Evolutionary conservation across 2,113 vertebrate species (phyloP).

Genomic region (Pseudorhombus dupliciocellatus): DNA sequence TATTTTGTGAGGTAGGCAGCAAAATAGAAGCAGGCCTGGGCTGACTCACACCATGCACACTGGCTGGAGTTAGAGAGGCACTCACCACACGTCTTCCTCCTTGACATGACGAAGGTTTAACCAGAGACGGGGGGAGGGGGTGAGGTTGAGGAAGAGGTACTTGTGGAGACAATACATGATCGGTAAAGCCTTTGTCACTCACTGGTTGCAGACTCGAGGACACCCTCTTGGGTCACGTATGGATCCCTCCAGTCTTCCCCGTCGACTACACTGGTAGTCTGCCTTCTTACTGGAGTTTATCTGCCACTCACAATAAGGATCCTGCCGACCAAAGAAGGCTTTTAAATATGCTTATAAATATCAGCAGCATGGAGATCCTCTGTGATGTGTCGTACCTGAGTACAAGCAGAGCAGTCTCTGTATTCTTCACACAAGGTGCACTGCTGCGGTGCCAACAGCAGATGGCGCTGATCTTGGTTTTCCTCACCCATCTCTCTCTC

Average conservation of each 20-base stretch:
- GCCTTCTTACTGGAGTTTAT: conserved; percentile 90
- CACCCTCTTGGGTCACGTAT: conserved; percentile 84
- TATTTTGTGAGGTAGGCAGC: conserved; percentile 93
- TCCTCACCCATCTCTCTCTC: conserved; percentile 58
- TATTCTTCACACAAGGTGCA: conserved; percentile 91
- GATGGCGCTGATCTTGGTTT: conserved; percentile 71
- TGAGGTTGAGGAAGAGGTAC: neutral
- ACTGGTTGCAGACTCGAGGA: conserved; percentile 90
- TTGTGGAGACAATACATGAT: neutral
- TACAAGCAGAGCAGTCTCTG: conserved; percentile 89
- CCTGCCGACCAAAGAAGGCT: conserved; percentile 71
- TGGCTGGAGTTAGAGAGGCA: conserved; percentile 94
- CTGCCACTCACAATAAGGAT: conserved; percentile 92
- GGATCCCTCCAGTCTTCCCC: conserved; percentile 86
- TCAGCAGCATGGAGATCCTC: neutral
- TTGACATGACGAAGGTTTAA: conserved; percentile 52
- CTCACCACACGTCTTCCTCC: conserved; percentile 86
- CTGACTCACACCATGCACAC: conserved; percentile 94
- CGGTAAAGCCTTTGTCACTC: conserved; percentile 61
- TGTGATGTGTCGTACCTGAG: conserved; percentile 77
- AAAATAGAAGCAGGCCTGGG: conserved; percentile 91
- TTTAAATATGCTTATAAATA: neutral
- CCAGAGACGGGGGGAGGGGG: neutral
- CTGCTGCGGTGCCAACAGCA: conserved; percentile 86
- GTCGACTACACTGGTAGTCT: conserved; percentile 88